phyloP scores from a whole-genome alignment of 2,888 invertebrate species.

The Alentia gelatinosa region DNA sequence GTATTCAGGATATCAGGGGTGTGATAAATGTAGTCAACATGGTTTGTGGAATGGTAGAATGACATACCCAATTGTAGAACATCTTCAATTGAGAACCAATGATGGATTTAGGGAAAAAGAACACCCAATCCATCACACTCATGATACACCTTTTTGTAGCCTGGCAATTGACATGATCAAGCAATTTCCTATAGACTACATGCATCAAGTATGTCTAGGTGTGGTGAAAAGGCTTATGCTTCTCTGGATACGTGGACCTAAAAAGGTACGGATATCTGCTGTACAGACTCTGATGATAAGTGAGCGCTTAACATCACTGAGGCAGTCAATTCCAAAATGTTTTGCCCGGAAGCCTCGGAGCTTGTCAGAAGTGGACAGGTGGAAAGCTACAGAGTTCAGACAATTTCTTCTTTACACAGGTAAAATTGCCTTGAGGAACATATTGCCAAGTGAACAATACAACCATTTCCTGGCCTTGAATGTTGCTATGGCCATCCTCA shows the following conservation, averaged over 20 bases:
- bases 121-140: not conserved
- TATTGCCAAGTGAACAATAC: constrained; percentile 61
- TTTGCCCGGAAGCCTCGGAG: constrained; percentile 67
- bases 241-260: constrained; percentile 65
- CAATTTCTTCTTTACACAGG: constrained; percentile 71
- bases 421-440: constrained; percentile 63
- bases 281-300: constrained; percentile 46
- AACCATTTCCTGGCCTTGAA: constrained; percentile 66
- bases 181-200: constrained; percentile 69
- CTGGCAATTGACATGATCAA: constrained; percentile 55
- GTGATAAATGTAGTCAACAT: constrained; percentile 59
- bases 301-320: constrained; percentile 47
- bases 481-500: constrained; percentile 65
- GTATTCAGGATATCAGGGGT: constrained; percentile 61
- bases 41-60: constrained; percentile 47
- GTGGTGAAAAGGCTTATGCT: constrained; percentile 65
- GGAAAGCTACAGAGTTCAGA: constrained; percentile 72
- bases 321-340: constrained; percentile 63
- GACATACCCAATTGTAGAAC: not conserved
- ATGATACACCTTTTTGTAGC: constrained; percentile 38
- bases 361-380: constrained; percentile 65
- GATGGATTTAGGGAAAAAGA: not conserved
- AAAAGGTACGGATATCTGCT: constrained; percentile 51
- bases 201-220: constrained; percentile 75
- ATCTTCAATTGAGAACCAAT: not conserved